Percentiles rank a stretch among this genome's conserved stretches.
Conservation (phyloP, 1,140 invertebrate species). For the Drosophila mauritiana region DNA sequence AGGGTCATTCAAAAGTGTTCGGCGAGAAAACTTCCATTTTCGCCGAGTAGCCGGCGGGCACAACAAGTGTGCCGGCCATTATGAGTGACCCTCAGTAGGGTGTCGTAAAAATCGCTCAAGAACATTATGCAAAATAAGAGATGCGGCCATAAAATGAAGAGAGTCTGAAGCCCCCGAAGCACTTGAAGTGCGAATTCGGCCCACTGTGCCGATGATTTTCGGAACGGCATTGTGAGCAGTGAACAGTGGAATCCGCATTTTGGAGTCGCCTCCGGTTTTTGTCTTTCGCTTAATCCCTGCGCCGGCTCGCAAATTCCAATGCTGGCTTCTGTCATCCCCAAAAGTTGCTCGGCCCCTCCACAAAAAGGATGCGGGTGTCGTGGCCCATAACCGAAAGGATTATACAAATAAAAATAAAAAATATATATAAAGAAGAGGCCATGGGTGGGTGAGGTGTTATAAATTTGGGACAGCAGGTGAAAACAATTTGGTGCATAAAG, state of each 20-base stretch:
- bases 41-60: constrained; percentile 42
- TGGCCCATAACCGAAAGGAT: constrained; percentile 69
- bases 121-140: constrained; percentile 72
- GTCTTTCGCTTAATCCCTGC: constrained; percentile 74
- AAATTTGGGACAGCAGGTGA: constrained; percentile 81
- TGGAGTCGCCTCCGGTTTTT: constrained; percentile 62
- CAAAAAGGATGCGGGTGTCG: constrained; percentile 28
- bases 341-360: constrained; percentile 51
- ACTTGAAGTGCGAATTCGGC: not conserved
- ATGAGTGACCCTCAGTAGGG: constrained; percentile 45
- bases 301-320: constrained; percentile 73
- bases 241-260: constrained; percentile 36
- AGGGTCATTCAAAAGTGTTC: constrained; percentile 73
- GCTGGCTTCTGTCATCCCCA: constrained; percentile 74
- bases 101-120: constrained; percentile 69
- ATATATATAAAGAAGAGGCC: constrained; percentile 16
- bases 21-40: constrained; percentile 22
- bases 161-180: not conserved
- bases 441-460: constrained; percentile 62
- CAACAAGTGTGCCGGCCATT: constrained; percentile 73
- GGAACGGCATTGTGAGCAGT: constrained; percentile 31
- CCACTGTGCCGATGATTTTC: constrained; percentile 58
- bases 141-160: constrained; percentile 50
- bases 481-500: constrained; percentile 82
- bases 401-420: constrained; percentile 81